These are phyloP conservation scores for Eueremaeus valkanovi DNA, from an alignment of 2,888 invertebrate species.

Conservation along the genomic window DNA sequence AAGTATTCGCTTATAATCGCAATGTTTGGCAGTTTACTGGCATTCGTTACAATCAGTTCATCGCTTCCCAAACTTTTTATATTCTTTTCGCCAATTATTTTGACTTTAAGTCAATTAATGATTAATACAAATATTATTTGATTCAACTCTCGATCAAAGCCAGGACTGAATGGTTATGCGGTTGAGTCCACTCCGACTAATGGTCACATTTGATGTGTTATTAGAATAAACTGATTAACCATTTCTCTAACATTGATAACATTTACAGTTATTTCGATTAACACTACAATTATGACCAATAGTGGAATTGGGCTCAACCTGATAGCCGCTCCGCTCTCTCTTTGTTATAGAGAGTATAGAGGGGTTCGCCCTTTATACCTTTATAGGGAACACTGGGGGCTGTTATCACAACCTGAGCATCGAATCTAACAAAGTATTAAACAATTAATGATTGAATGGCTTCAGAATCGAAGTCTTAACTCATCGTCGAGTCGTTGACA, in stretches of 20 bases:
- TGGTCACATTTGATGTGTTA: too few species aligned
- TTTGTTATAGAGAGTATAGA: too few species aligned
- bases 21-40: constrained; percentile 52
- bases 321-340: too few species aligned
- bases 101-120: constrained; percentile 55
- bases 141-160: too few species aligned
- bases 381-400: constrained; percentile 58
- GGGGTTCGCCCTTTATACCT: constrained; percentile 50
- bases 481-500: constrained; percentile 57
- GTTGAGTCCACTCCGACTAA: too few species aligned
- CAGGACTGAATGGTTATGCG: too few species aligned
- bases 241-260: too few species aligned
- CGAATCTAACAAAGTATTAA: constrained; percentile 46
- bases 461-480: constrained; percentile 43
- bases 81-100: constrained; percentile 66
- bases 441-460: background rate
- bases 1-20: constrained; percentile 68
- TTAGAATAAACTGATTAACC: too few species aligned
- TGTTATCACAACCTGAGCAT: constrained; percentile 56
- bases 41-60: constrained; percentile 52
- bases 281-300: too few species aligned
- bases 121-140: background rate
- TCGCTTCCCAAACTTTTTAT: constrained; percentile 55
- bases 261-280: too few species aligned
- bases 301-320: too few species aligned